Base-by-base conservation (phyloP, 2,888 invertebrate species). In the Heliconius aoede region DNA sequence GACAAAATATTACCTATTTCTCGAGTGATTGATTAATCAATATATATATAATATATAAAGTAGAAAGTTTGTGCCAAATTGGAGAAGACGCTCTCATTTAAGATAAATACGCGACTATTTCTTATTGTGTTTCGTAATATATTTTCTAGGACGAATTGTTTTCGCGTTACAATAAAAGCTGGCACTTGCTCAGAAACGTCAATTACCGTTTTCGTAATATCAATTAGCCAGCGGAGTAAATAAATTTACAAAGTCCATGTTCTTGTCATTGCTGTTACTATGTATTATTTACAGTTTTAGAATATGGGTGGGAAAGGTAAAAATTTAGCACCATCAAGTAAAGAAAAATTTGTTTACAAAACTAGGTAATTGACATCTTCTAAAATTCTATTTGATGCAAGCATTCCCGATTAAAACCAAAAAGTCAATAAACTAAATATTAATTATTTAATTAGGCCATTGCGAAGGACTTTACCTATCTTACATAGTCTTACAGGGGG, bases 41-140 rank as follows among this genome's bases (percentile, higher is more conserved):
- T 68, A 51, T 64, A 62, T n/a, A 64, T n/a, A 64, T 51, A 68
- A 51, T 68, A 51, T 64, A 62, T n/a, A 64, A 32, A 64, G 64
- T 36, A 36, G 13, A 68, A 68, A 68, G 30, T 68, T 51, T 51
- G 68, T 13, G 51, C 51, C 68, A 68, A 51, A 68, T 51, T 68
- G 68, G 9, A 51, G 18, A 51, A 30, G 51, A 68, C 68, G 13
- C 7, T 51, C n/a, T 68, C 28, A 51, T 51, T 51, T 51, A 7
- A 68, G 51, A 68, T 30, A 67, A 67, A 26, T 46, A 55, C 5
- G 30, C 28, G 13, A 55, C 51, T 51, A 30, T n/a, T 51, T 68
- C 68, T 51, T 68, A 60, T 28, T 26, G 26, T 67, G 40, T 46
- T n/a, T 26, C 46, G 18, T 67, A 67, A 67, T 26, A 55, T 55